Percentiles rank a stretch among this genome's conserved stretches.
Evolutionary conservation across 2,113 vertebrate genomes (phyloP).

Genomic region (Euleptes europaea): DNA sequence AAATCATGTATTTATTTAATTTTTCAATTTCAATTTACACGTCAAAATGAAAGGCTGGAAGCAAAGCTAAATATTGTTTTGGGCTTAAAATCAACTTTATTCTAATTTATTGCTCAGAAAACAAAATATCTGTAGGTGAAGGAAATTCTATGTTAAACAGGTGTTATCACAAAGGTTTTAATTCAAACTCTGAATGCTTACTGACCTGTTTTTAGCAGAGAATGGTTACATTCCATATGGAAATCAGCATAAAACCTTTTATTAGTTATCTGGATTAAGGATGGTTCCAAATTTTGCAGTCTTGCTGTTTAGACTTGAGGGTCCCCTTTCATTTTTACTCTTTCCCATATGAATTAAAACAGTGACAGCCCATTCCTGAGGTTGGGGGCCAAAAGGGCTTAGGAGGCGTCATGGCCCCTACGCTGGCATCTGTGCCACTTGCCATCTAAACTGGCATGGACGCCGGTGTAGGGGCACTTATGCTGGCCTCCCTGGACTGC

Average conservation of each 20-base stretch:
- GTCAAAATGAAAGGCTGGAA: conserved; percentile 10
- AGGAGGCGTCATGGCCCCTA: no score
- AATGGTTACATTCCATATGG: neutral
- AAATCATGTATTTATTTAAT: conserved; percentile 34
- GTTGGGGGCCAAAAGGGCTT: no score
- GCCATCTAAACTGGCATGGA: no score
- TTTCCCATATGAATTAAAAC: no score
- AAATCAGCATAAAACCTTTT: neutral
- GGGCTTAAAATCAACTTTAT: neutral
- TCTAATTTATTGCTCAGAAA: neutral
- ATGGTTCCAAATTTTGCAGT: no score
- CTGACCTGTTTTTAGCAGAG: neutral
- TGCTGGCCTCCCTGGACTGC: no score
- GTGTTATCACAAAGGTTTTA: neutral
- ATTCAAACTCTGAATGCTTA: neutral
- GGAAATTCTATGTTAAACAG: neutral
- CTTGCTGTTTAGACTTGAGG: no score
- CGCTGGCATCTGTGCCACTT: no score
- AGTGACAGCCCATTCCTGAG: no score
- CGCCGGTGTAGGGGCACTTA: no score
- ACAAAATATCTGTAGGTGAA: neutral
- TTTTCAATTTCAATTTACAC: conserved; percentile 31
- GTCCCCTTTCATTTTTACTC: no score
- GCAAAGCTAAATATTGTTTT: conserved; percentile 20
- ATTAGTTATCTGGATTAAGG: neutral